Base-by-base conservation (phyloP, 2,888 invertebrate species). In the Leucozona laternaria region DNA sequence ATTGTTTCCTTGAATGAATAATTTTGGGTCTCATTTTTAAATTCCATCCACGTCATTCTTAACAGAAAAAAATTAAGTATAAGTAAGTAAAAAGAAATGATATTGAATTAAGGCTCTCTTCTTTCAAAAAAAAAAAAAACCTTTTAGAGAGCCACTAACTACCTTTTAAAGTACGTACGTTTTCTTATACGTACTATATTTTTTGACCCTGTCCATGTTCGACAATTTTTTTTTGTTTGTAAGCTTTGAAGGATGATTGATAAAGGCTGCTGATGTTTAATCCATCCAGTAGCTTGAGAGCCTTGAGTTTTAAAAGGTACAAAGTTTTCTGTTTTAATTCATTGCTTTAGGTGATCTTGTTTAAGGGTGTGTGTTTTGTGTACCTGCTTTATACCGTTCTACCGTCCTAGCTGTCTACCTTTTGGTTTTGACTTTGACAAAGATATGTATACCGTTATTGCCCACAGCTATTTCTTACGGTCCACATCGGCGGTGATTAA, bases 241-340 rank as follows among this genome's bases (percentile, higher is more conserved):
- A n/a, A n/a, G n/a, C 48, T 71, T 70, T 45, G 71, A 50, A 68
- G 68, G 83, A 68, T 85, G 80, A 80, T 85, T 80, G 80, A 80
- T 85, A 66, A 72, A 77, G 68, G 84, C 72, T 80, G 62, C 71
- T 68, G 55, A 64, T 73, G 68, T 72, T 73, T 85, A 72, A 85
- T 79, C 72, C 66, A 50, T 77, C 40, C 15, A 58, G 31, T 53
- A 22, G 37, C 22, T 37, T 43, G 53, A 40, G 53, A 40, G 53
- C 17, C 25, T 20, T 40, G 15, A n/a, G 13, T 25, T 53, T 2
- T 7, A 40, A 13, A 40, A 20, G 22, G n/a, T n/a, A n/a, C n/a
- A 10, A 37, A 50, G 20, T 66, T 79, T 43, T 37, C 10, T 34
- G 43, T 64, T 62, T 64, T 66, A 13, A 57, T 45, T 53, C 58